These are phyloP conservation scores for Heterocephalus glaber DNA, from an alignment of 2,113 vertebrate genomes.

Conservation along the genomic window DNA sequence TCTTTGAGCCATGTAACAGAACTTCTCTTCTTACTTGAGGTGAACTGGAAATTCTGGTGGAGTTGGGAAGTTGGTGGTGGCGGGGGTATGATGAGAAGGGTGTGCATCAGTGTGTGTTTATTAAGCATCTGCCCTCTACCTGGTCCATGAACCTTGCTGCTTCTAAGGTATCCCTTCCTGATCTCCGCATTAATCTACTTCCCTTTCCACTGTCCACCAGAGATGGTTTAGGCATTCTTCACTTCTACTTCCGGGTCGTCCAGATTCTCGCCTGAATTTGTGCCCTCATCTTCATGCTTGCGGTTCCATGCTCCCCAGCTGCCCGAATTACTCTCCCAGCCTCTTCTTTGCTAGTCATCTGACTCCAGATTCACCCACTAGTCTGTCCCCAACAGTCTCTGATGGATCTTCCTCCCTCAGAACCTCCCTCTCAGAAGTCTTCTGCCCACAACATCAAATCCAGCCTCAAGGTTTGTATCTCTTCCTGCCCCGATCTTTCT, in stretches of 20 bases:
- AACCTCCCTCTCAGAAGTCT: not conserved
- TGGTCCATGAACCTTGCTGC: not conserved
- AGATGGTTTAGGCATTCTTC: not conserved
- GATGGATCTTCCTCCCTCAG: not conserved
- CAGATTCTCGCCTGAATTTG: not conserved
- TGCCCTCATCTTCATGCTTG: not conserved
- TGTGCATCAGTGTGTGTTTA: not conserved
- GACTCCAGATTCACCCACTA: not conserved
- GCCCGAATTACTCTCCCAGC: not conserved
- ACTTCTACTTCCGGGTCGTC: not conserved
- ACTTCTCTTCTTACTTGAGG: not conserved
- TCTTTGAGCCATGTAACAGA: not conserved
- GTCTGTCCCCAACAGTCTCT: not conserved
- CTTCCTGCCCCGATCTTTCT: not conserved
- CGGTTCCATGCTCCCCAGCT: too few species aligned
- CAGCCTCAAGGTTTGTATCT: not conserved
- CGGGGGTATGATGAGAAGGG: fast-evolving
- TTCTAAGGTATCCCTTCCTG: not conserved
- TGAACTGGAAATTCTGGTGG: not conserved
- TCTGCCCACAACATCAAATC: not conserved
- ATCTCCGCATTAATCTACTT: too few species aligned
- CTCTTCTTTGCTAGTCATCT: not conserved
- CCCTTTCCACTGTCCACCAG: not conserved
- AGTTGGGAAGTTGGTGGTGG: not conserved
- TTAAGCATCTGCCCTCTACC: not conserved